These are phyloP conservation scores for Dreissena rostriformis DNA, from an alignment of 1,140 invertebrate genomes.

Conservation along the genomic window DNA sequence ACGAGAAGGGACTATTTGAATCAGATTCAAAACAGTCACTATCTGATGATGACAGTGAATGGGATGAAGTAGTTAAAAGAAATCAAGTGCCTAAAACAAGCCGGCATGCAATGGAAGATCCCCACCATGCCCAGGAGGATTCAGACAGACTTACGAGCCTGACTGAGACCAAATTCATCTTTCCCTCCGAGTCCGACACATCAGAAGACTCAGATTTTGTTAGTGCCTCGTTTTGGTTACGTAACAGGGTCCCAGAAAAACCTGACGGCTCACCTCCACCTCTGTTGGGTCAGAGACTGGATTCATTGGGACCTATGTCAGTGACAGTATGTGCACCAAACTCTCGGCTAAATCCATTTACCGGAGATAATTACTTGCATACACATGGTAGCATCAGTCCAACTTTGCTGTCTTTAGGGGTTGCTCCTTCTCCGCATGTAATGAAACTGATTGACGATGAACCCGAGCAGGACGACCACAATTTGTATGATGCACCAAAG, in stretches of 20 bases:
- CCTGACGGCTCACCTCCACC: not conserved
- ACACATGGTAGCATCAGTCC: too few relatives aligned
- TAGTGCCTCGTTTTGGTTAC: slow-evolving; percentile 43
- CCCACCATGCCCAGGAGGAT: not conserved
- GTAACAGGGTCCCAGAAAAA: slow-evolving; percentile 6
- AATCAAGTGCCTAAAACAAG: not conserved
- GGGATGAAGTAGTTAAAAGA: not conserved
- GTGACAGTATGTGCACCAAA: not conserved
- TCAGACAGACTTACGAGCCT: slow-evolving; percentile 38
- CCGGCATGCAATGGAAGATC: not conserved
- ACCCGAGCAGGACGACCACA: too few relatives aligned
- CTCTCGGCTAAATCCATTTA: not conserved
- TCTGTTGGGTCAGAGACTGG: not conserved
- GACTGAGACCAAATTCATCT: not conserved
- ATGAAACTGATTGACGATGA: too few relatives aligned
- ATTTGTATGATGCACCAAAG: too few relatives aligned
- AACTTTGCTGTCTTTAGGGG: too few relatives aligned
- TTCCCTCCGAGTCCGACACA: slow-evolving; percentile 13
- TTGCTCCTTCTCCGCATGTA: too few relatives aligned
- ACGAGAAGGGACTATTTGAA: slow-evolving; percentile 21
- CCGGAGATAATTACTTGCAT: not conserved
- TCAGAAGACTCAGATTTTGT: slow-evolving; percentile 51
- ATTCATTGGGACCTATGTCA: not conserved
- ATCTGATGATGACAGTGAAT: slow-evolving; percentile 6
- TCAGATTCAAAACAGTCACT: not conserved